Conservation (phyloP, 2,797 vertebrate genomes). For the Eulemur albifrons region DNA sequence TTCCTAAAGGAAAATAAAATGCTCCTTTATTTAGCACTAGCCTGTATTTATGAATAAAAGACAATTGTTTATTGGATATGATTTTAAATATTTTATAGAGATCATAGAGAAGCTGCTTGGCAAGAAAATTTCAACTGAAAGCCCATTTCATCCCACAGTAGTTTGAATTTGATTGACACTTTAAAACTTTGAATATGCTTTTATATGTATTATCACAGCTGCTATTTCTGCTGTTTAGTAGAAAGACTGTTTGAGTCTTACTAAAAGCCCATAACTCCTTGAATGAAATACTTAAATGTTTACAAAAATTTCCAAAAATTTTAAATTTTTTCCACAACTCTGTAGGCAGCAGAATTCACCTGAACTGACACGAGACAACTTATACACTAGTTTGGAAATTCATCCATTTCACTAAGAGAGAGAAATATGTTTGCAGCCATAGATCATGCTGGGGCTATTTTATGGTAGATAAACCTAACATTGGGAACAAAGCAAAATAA, state of each 20-base stretch:
- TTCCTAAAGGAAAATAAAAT: neutral
- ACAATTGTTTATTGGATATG: neutral
- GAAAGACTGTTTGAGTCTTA: accelerated
- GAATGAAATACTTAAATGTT: neutral
- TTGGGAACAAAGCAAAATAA: neutral
- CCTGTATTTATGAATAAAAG: neutral
- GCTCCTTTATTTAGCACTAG: neutral
- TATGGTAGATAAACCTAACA: neutral
- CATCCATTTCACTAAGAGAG: neutral
- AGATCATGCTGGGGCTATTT: neutral
- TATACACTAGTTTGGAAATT: neutral
- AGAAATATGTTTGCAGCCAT: neutral
- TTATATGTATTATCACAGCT: neutral
- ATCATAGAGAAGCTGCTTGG: neutral
- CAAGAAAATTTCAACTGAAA: neutral
- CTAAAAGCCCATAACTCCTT: neutral
- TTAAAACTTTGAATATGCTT: neutral
- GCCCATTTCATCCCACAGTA: neutral
- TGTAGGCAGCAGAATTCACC: neutral
- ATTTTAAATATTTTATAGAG: neutral
- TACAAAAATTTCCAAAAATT: neutral
- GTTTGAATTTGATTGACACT: neutral
- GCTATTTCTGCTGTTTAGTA: neutral
- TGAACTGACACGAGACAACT: neutral
- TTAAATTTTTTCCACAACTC: neutral